Evolutionary conservation across 2,888 invertebrate species (phyloP), one percentile per base, ranked within the genome.

Genomic region (Apamea crenata): DNA sequence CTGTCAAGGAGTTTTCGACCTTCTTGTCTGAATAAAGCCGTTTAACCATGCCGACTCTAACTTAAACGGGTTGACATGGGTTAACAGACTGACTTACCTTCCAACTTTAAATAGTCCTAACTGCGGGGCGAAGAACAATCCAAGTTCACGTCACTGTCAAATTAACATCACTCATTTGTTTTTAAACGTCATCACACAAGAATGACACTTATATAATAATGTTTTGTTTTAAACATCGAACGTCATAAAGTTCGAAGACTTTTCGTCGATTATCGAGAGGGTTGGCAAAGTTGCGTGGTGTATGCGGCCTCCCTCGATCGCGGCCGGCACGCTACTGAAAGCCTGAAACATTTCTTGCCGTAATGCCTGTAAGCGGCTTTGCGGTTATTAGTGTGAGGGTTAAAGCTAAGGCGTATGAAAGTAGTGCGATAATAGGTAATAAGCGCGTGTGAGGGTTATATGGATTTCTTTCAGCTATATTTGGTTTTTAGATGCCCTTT

Each of bases 351-450:
- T 91, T 91, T 90, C 86, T 77, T 90, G 90, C 88, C 88, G 88
- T 88, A 88, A 89, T 88, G 91, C 89, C 89, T 91, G 88, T 92
- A 93, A 93, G 91, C 91, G 87, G 93, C 93, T 95, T 94, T 94
- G 91, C 85, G 91, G 92, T 94, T 93, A 93, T 94, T 93, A 93
- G 91, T 91, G 88, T 90, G 90, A 91, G 88, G 91, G 88, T 89
- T 89, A 80, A 84, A 83, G 87, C 87, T 88, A 90, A 88, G 83
- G 84, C 75, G 84, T 82, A 81, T 83, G 81, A 88, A 89, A 89
- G 78, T 86, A 88, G 87, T 85, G 84, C 78, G 75, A 84, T 85
- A 83, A 77, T 82, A 56, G 67, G 73, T 80, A 77, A 84, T 84
- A 56, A 74, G 68, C 29, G 32, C 47, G 71, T 78, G 44, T 16